Evolutionary conservation across 1,140 invertebrate genomes (phyloP), one percentile per base, ranked within the genome.

Genomic region (Drosophila chauvacae): DNA sequence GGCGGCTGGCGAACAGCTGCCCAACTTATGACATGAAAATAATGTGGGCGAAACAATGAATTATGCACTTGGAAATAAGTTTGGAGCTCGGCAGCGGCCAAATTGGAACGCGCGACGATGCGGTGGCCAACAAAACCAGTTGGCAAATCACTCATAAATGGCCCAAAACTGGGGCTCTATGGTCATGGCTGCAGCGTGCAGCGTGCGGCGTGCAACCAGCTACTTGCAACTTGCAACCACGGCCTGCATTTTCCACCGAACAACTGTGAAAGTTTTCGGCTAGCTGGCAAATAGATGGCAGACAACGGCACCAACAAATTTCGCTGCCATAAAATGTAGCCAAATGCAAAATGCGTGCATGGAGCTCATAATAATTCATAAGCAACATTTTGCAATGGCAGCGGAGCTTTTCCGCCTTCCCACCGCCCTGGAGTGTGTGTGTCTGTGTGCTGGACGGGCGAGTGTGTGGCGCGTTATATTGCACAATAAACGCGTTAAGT

Each of bases 321-420:
- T 86, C 71, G 47, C 70, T 81, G 79, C 83, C 83, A 84, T 90
- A 85, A 85, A 90, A 90, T 85, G 86, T 90, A 80, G 66, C 65
- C 53, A 71, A 72, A 72, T 72, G 80, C 81, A 85, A 81, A 88
- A 85, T 80, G 86, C 85, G 86, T 90, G 70, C 81, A 74, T 85
- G 75, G 85, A 74, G 77, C 86, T 90, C 81, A 90, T 90, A 90
- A 90, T 90, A 90, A 90, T 90, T 90, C 85, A 90, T 90, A 90
- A 90, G 85, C 85, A 81, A 90, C 86, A 90, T 85, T 90, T 66
- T 78, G 84, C 69, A 35, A 51, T 84, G 81, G 80, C 84, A 87
- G 44, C 26, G 65, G 10, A 44, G 66, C 41, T 26, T 20, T 28
- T 23, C 35, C 57, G 16, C 7, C 13, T 47, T 30, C 47, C 47